Base-by-base conservation (phyloP, 1,140 invertebrate species). In the Homarus americanus region DNA sequence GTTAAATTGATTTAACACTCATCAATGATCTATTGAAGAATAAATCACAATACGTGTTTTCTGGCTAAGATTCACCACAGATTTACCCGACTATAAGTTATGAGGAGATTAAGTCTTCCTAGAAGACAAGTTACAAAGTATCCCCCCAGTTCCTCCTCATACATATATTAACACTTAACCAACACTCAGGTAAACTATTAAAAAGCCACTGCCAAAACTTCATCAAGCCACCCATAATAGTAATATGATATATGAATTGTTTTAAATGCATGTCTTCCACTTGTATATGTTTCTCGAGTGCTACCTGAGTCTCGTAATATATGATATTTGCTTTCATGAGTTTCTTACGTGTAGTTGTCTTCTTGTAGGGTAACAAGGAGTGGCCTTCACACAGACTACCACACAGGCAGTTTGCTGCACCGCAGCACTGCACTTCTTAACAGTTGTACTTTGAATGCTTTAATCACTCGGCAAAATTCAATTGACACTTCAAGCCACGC, bases 41-140 rank as follows among this genome's bases (percentile, higher is more conserved):
- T 20, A 63, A 63, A 63, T 17, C 44, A 63, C 58, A 5, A 49
- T 63, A 20, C 0, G 58, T 49, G 44, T 4, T 63, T 0, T 63
- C 24, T 63, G 58, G 20, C 20, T 63, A 63, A 63, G 58, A 63
- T 20, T 20, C 58, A 63, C 15, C 58, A 63, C 28, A 69, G 12
- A 1, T 69, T 28, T 4, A 32, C 63, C 1, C n/a, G 63, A 69
- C 63, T 69, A 4, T 49, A 10, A 63, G 44, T 49, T 63, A 69
- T 69, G 63, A 69, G n/a, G 41, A 80, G n/a, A 80, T 28, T 80
- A 24, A 17, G 78, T 80, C 78, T 80, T 80, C 78, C 15, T 36
- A 49, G 78, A 80, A 80, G 78, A 80, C 78, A 80, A 80, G 5
- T 12, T 41, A 78, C 38, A 24, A 7, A 80, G 9, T 44, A 49